phyloP scores from a whole-genome alignment of 2,888 invertebrate genomes.

The Orthosia cruda region DNA sequence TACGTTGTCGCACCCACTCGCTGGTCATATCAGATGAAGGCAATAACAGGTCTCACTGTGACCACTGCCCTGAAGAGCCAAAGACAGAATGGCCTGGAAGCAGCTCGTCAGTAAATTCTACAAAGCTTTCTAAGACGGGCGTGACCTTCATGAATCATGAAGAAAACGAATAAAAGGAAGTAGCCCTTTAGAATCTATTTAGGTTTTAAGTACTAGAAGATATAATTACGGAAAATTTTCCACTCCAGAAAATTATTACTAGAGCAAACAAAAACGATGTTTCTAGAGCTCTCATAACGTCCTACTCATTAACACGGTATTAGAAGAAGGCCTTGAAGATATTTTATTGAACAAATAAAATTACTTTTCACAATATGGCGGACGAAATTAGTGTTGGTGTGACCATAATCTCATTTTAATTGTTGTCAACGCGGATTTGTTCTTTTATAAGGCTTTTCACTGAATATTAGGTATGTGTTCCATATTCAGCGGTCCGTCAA shows the following conservation, averaged over 20 bases:
- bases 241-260: neutral
- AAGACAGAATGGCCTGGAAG: no score
- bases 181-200: no score
- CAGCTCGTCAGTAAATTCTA: no score
- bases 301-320: constrained; percentile 41
- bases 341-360: constrained; percentile 14
- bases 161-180: no score
- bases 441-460: neutral
- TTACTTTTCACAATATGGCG: constrained; percentile 45
- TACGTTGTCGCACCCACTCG: no score
- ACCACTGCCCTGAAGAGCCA: no score
- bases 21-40: no score
- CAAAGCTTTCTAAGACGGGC: no score
- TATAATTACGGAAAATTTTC: neutral
- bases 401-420: constrained; percentile 65
- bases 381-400: constrained; percentile 54
- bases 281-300: neutral
- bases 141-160: no score
- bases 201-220: neutral
- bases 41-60: no score
- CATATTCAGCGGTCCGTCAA: neutral
- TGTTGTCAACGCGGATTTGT: constrained; percentile 28
- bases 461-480: neutral
- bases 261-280: neutral
- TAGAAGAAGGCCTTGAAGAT: constrained; percentile 7